phyloP scores from a whole-genome alignment of 2,888 invertebrate species.

The Ichneumoninae sp. region DNA sequence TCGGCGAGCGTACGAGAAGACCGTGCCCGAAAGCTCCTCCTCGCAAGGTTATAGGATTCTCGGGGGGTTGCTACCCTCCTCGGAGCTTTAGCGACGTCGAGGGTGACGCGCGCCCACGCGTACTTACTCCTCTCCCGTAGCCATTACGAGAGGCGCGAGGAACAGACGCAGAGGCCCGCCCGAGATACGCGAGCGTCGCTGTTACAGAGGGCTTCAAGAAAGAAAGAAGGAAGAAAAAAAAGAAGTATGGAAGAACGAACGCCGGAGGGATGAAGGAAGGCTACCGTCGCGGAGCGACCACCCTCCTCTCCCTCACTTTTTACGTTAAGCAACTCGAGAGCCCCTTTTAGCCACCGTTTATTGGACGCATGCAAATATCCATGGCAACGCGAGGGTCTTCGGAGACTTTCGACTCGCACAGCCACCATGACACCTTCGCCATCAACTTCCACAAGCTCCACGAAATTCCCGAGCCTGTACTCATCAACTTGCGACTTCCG shows the following conservation, averaged over 20 bases:
- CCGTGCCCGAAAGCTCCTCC: conserved; percentile 58
- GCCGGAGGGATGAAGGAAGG: conserved; percentile 25
- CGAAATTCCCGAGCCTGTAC: background rate
- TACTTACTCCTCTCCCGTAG: conserved; percentile 70
- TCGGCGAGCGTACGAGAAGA: conserved; percentile 46
- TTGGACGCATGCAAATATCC: conserved; percentile 85
- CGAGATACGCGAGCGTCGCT: conserved; percentile 51
- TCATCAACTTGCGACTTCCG: background rate
- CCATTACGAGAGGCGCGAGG: conserved; percentile 78
- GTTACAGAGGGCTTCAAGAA: conserved; percentile 55
- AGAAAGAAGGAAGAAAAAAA: conserved; percentile 43
- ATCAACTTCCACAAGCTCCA: background rate
- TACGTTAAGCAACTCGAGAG: conserved; percentile 82
- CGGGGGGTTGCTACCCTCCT: conserved; percentile 56
- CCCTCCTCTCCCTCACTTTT: conserved; percentile 82
- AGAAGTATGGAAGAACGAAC: conserved; percentile 26
- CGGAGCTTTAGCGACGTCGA: conserved; percentile 47
- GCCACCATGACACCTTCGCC: conserved; percentile 51
- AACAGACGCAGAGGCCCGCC: conserved; percentile 59
- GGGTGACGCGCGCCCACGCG: conserved; percentile 64
- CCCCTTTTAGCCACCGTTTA: conserved; percentile 84
- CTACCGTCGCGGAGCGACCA: conserved; percentile 71
- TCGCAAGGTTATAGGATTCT: conserved; percentile 26
- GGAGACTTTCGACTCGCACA: conserved; percentile 37
- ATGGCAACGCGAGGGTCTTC: conserved; percentile 79